phyloP scores from a whole-genome alignment of 2,113 vertebrate species.

The Trematocara nigrifrons region DNA sequence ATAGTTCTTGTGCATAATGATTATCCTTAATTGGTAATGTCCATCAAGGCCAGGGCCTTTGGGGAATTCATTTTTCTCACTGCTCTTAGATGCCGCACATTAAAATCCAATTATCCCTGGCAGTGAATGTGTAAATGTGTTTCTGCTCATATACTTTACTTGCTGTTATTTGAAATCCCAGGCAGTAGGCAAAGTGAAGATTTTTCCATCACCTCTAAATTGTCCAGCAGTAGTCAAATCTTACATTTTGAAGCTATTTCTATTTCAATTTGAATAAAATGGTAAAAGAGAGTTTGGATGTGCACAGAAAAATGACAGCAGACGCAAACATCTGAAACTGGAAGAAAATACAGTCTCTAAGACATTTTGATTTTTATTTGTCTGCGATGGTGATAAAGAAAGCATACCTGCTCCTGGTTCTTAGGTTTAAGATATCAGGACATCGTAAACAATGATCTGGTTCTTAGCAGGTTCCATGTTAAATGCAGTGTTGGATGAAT shows the following conservation, averaged over 20 bases:
- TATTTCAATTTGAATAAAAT: neutral
- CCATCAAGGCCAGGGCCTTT: constrained; percentile 27
- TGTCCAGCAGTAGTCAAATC: neutral
- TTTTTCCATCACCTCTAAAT: neutral
- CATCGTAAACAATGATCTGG: neutral
- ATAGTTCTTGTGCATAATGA: constrained; percentile 33
- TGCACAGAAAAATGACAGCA: neutral
- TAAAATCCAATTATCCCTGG: constrained; percentile 57
- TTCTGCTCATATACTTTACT: constrained; percentile 17
- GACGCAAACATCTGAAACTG: neutral
- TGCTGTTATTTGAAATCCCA: constrained; percentile 3
- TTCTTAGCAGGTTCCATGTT: neutral
- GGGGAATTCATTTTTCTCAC: constrained; percentile 38
- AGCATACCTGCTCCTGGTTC: neutral
- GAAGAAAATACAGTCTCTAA: neutral
- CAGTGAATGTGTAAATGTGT: constrained; percentile 33
- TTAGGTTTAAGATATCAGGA: neutral
- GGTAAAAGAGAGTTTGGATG: neutral
- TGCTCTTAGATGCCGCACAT: constrained; percentile 32
- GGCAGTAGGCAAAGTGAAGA: neutral
- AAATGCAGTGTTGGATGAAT: neutral
- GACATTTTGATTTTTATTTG: neutral
- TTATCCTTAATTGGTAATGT: constrained; percentile 54
- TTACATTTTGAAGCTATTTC: neutral
- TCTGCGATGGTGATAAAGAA: neutral